Conservation (phyloP, 2,113 vertebrate species). For the Leptobrachium leishanense region DNA sequence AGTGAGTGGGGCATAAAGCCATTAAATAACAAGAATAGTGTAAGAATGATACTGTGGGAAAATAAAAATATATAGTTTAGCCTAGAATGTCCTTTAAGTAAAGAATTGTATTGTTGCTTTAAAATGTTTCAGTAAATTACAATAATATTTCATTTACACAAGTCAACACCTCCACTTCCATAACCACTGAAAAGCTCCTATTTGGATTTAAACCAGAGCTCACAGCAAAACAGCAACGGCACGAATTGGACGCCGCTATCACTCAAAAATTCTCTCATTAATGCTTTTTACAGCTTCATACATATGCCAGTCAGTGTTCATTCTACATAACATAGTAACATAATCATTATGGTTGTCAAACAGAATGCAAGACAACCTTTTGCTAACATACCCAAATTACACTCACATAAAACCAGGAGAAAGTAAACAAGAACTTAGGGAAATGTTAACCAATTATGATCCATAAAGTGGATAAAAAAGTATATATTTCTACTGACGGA, state of each 20-base stretch:
- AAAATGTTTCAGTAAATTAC: too few relatives aligned
- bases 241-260: background rate
- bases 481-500: too few relatives aligned
- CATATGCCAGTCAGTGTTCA: background rate
- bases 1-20: too few relatives aligned
- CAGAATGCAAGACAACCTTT: background rate
- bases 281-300: background rate
- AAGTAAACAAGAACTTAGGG: conserved; percentile 4
- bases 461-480: too few relatives aligned
- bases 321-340: conserved; percentile 3
- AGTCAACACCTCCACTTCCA: background rate
- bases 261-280: background rate
- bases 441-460: background rate
- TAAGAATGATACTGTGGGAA: too few relatives aligned
- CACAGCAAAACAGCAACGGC: background rate
- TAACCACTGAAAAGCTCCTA: background rate
- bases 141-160: background rate
- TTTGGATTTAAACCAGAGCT: background rate
- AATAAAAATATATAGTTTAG: too few relatives aligned
- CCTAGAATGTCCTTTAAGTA: too few relatives aligned
- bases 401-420: background rate
- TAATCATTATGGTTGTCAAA: conserved; percentile 22
- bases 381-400: background rate
- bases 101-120: too few relatives aligned
- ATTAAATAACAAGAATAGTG: too few relatives aligned